Evolutionary conservation across 2,797 vertebrate genomes (phyloP).

Genomic region (Hapalemur alaotrensis): DNA sequence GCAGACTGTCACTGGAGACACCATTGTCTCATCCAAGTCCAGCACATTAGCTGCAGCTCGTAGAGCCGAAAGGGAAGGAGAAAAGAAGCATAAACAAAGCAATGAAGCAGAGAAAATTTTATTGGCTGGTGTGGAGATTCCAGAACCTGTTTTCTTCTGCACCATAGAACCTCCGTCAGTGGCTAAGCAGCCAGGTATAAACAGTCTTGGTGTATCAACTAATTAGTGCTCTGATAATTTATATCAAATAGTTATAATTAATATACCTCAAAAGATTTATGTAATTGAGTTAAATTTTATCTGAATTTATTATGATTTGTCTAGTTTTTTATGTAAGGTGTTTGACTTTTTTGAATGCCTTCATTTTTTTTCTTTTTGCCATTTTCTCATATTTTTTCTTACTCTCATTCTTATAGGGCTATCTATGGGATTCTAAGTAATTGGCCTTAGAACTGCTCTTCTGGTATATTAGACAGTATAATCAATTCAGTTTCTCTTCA

Average conservation of each 20-base stretch:
- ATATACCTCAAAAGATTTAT: neutral
- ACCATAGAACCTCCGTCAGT: constrained; percentile 95
- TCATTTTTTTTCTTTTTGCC: neutral
- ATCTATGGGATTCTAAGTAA: neutral
- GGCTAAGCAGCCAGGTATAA: constrained; percentile 92
- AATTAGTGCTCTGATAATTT: neutral
- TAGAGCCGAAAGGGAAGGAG: constrained; percentile 80
- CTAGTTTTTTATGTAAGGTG: neutral
- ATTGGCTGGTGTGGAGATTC: constrained; percentile 94
- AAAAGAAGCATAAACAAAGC: constrained; percentile 44
- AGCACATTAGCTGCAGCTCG: constrained; percentile 89
- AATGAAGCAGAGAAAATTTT: constrained; percentile 81
- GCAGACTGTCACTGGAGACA: constrained; percentile 96
- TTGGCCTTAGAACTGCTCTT: neutral
- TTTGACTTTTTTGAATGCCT: constrained; percentile 25
- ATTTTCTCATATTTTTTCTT: neutral
- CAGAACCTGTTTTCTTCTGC: constrained; percentile 98
- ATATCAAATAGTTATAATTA: neutral
- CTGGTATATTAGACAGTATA: neutral
- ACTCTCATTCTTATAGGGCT: neutral
- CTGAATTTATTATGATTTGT: neutral
- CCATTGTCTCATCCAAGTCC: constrained; percentile 94
- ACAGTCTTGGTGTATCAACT: neutral
- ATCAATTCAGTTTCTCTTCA: neutral
- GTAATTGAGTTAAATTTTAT: neutral